These are phyloP conservation scores for Meteorus cinctellus DNA, from an alignment of 2,888 invertebrate genomes.

Conservation along the genomic window DNA sequence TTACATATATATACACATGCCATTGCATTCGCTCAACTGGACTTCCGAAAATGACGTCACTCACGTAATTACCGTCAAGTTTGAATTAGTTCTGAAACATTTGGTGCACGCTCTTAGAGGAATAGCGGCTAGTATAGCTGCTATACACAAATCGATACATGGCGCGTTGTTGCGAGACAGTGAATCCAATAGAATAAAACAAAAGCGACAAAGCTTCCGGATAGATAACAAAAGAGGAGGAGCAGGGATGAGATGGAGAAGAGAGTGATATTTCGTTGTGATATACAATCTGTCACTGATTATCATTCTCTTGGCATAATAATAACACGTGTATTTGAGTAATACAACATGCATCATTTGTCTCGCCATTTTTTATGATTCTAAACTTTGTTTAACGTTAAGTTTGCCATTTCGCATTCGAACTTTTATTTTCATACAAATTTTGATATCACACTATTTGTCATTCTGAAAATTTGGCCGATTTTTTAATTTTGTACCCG, in stretches of 20 bases:
- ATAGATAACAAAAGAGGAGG: neutral
- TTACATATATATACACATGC: neutral
- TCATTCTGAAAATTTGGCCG: too few species aligned
- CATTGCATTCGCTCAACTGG: conserved; percentile 31
- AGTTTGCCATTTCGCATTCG: too few species aligned
- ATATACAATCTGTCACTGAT: too few species aligned
- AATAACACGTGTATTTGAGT: too few species aligned
- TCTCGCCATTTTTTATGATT: too few species aligned
- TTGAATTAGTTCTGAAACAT: conserved; percentile 70
- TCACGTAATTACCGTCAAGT: conserved; percentile 56
- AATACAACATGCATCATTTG: too few species aligned
- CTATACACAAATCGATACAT: conserved; percentile 30
- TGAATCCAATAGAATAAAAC: neutral
- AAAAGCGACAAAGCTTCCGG: neutral
- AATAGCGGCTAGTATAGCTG: conserved; percentile 14
- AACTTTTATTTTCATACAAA: too few species aligned
- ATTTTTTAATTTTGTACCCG: too few species aligned
- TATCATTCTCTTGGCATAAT: too few species aligned
- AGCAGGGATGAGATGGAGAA: neutral
- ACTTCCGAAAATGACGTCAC: conserved; percentile 40
- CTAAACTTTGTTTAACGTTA: too few species aligned
- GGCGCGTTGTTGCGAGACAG: neutral
- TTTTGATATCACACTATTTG: too few species aligned
- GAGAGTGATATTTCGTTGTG: neutral
- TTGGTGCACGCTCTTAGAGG: conserved; percentile 58